Evolutionary conservation across 2,797 vertebrate species (phyloP), one percentile per base, ranked within the genome.

Genomic region (Mionectes olivaceus): DNA sequence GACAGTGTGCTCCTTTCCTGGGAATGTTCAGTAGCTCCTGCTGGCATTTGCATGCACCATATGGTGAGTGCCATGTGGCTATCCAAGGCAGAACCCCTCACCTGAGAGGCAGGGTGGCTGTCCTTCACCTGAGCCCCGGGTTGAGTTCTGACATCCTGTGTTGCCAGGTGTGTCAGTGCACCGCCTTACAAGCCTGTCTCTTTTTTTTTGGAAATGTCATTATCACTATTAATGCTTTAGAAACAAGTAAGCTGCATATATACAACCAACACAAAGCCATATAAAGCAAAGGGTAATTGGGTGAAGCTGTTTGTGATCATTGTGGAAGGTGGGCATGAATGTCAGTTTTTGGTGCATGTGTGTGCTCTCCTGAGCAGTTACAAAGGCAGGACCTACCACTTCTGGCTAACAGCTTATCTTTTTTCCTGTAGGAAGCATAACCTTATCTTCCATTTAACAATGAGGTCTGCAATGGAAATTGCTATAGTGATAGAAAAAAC

Each of bases 101-200:
- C 50, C 43, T 56, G 37, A 46, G 28, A 30, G 22, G 3, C 9
- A 32, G 0, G 2, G 5, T 1, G 10, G 4, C 60, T 68, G 77
- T 27, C 56, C 68, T 83, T 6, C 13, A 18, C 2, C 6, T 0
- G 53, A 8, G 56, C 53, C 30, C 0, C 0, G 19, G 3, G 17
- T 16, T 37, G 39, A 8, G 1, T 5, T 63, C 39, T 44, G 35
- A 2, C 21, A 3, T 6, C 39, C 11, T 2, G 32, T 5, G 7
- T 49, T 41, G 33, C 44, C 28, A 3, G 27, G 25, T 17, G 43
- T 5, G 18, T 22, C 4, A 1, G 13, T 5, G 41, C 35, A 13
- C 3, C 0, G 0, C 52, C 5, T 0, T 1, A 8, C 13, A 9
- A 50, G 19, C 11, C 2, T 1, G 1, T 1, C 25, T 24, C n/a